phyloP scores from a whole-genome alignment of 2,113 vertebrate genomes.

The Heteronetta atricapilla region DNA sequence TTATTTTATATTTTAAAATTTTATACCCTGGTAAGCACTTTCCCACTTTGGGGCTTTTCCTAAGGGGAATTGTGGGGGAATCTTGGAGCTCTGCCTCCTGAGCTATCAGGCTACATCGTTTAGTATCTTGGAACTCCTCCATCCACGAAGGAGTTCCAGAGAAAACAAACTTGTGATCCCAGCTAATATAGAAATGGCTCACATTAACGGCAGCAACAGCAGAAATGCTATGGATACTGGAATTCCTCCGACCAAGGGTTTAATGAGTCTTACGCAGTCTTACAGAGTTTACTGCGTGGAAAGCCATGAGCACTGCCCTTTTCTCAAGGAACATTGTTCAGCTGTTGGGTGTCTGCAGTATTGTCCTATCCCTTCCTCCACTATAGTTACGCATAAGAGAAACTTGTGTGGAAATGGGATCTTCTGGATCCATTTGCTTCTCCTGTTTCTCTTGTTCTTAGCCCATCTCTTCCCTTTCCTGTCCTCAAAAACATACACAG shows the following conservation, averaged over 20 bases:
- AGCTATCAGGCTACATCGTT: conserved; percentile 73
- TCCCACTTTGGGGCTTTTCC: conserved; percentile 34
- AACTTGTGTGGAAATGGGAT: background rate
- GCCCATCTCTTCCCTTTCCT: background rate
- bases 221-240: background rate
- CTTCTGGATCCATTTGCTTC: background rate
- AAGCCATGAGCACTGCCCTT: background rate
- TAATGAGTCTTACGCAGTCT: conserved; percentile 2
- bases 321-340: background rate
- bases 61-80: conserved; percentile 7
- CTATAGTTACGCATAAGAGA: background rate
- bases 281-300: background rate
- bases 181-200: conserved; percentile 59
- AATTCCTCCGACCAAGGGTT: background rate
- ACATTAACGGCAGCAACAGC: conserved; percentile 41
- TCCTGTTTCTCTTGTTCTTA: background rate
- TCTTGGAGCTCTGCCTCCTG: conserved; percentile 73
- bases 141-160: conserved; percentile 75
- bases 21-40: background rate
- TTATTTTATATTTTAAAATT: background rate
- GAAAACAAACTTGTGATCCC: conserved; percentile 76
- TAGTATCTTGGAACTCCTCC: conserved; percentile 77
- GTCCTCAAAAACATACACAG: background rate
- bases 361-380: background rate
- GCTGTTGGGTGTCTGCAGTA: background rate